Conservation (phyloP, 2,888 invertebrate genomes). For the Ceriagrion tenellum region DNA sequence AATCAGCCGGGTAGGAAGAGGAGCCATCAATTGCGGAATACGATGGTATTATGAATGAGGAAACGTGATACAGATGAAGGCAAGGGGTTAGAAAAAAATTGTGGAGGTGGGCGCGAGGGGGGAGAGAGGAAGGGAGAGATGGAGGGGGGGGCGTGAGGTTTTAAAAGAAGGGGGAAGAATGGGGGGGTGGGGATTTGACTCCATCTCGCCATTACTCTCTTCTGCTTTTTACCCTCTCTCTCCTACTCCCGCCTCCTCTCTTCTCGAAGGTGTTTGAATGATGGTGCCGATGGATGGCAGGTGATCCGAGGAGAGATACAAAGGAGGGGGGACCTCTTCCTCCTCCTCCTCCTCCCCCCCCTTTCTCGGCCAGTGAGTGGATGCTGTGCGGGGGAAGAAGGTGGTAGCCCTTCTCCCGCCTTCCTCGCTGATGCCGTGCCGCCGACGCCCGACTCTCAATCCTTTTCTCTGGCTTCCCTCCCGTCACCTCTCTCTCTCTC, state of each 20-base stretch:
- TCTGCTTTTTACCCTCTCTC: background rate
- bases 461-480: background rate
- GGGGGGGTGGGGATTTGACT: background rate
- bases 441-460: background rate
- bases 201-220: background rate
- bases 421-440: background rate
- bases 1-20: conserved; percentile 46
- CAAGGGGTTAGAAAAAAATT: background rate
- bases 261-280: conserved; percentile 51
- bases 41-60: conserved; percentile 64
- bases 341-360: no score
- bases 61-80: conserved; percentile 66
- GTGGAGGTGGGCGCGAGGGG: background rate
- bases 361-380: background rate
- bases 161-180: background rate
- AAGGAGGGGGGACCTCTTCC: background rate
- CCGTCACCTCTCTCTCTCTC: background rate
- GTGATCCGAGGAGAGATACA: conserved; percentile 30
- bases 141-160: background rate
- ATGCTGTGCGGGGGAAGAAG: background rate
- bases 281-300: conserved; percentile 62
- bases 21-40: conserved; percentile 64
- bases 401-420: background rate
- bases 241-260: background rate
- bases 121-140: no score